Conservation (phyloP, 2,797 vertebrate species). For the Gymnoscopelus microlampas region DNA sequence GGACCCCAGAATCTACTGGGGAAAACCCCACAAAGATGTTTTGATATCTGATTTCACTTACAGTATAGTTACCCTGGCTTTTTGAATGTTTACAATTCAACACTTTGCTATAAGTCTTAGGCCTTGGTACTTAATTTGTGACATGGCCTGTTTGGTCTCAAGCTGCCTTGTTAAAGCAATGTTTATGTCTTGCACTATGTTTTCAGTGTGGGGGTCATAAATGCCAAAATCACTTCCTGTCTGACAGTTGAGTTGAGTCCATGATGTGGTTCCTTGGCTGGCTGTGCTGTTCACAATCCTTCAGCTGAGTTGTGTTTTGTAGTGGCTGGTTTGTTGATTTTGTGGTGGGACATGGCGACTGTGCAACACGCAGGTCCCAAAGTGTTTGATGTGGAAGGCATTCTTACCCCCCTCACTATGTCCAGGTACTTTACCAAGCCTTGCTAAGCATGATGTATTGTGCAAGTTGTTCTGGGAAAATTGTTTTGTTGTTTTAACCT, state of each 20-base stretch:
- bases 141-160: slow-evolving; percentile 58
- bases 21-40: slow-evolving; percentile 11
- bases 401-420: slow-evolving; percentile 34
- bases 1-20: not conserved
- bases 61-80: slow-evolving; percentile 15
- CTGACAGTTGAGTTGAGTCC: slow-evolving; percentile 31
- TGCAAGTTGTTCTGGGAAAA: slow-evolving; percentile 58
- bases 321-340: slow-evolving; percentile 68
- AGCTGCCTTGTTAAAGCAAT: slow-evolving; percentile 60
- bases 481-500: slow-evolving; percentile 55
- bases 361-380: slow-evolving; percentile 40
- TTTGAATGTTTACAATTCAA: slow-evolving; percentile 43
- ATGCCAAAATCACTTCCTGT: slow-evolving; percentile 64
- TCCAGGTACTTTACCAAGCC: slow-evolving; percentile 73
- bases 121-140: slow-evolving; percentile 51
- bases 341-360: slow-evolving; percentile 67
- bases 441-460: slow-evolving; percentile 54
- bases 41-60: slow-evolving; percentile 23
- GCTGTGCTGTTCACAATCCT: slow-evolving; percentile 27
- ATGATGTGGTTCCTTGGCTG: slow-evolving; percentile 63
- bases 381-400: slow-evolving; percentile 65
- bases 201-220: slow-evolving; percentile 59
- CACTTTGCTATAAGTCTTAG: slow-evolving; percentile 29
- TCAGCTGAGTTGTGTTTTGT: slow-evolving; percentile 65
- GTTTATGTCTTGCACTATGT: slow-evolving; percentile 63